Evolutionary conservation across 1,140 invertebrate genomes (phyloP).

Genomic region (Drosophila cardini): DNA sequence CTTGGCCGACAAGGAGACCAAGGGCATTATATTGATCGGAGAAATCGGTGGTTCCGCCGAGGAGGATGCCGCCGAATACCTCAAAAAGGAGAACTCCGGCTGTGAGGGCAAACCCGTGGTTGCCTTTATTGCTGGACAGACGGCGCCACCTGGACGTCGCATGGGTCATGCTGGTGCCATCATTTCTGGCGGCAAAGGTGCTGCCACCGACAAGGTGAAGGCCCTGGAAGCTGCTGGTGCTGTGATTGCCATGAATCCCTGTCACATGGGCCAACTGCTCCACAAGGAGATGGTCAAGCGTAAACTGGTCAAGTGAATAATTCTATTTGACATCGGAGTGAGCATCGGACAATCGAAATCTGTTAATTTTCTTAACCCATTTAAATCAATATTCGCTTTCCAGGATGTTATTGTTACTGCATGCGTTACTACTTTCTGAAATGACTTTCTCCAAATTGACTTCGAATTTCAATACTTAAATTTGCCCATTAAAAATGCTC

Average conservation of each 20-base stretch:
- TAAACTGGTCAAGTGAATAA: constrained; percentile 46
- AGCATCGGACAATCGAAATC: neutral
- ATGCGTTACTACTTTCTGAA: neutral
- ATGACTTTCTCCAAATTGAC: neutral
- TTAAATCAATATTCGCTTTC: neutral
- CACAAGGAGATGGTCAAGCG: constrained; percentile 90
- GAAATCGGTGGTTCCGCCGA: constrained; percentile 99
- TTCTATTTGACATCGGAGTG: neutral
- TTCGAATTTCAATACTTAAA: neutral
- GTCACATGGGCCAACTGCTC: constrained; percentile 95
- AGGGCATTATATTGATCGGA: constrained; percentile 99
- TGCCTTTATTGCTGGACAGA: constrained; percentile 98
- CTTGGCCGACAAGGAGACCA: constrained; percentile 94
- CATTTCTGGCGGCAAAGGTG: constrained; percentile 99
- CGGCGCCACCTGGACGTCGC: constrained; percentile 98
- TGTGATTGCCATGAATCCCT: constrained; percentile 96
- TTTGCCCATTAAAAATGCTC: neutral
- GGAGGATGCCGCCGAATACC: constrained; percentile 97
- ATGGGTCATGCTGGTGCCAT: constrained; percentile 99
- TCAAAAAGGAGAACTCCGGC: constrained; percentile 95
- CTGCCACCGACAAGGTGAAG: constrained; percentile 98
- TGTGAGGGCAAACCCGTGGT: constrained; percentile 97
- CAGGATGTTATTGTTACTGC: neutral
- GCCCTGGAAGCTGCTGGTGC: constrained; percentile 96
- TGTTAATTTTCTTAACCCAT: neutral